Percentiles rank a stretch among this genome's conserved stretches.
These are phyloP conservation scores for Patella caerulea DNA, from an alignment of 2,888 invertebrate species.

Conservation along the genomic window DNA sequence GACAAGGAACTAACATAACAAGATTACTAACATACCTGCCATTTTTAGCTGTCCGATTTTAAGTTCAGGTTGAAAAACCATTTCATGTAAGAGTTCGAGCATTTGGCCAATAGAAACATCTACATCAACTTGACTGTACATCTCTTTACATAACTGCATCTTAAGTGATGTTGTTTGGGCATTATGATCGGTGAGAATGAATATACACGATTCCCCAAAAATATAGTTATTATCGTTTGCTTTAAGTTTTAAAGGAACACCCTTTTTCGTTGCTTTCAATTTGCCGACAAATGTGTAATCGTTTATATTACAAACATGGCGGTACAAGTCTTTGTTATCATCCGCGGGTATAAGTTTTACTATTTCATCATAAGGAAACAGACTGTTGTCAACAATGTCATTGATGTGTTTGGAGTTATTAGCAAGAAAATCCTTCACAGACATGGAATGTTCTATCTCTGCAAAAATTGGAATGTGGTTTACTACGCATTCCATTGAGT, in stretches of 20 bases:
- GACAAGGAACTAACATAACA: too few relatives aligned
- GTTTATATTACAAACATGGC: not conserved
- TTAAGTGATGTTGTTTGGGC: not conserved
- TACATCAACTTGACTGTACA: not conserved
- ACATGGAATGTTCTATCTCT: not conserved
- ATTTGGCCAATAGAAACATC: not conserved
- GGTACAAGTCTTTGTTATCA: not conserved
- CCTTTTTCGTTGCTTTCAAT: not conserved
- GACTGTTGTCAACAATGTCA: not conserved
- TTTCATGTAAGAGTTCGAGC: too few relatives aligned
- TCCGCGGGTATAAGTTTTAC: not conserved
- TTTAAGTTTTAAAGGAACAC: not conserved
- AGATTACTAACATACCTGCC: too few relatives aligned
- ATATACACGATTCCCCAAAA: not conserved
- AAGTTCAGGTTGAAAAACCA: too few relatives aligned
- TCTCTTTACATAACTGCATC: not conserved
- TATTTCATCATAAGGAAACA: not conserved
- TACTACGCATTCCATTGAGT: not conserved
- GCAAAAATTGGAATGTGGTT: constrained; percentile 2
- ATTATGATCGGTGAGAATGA: not conserved
- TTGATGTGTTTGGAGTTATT: not conserved
- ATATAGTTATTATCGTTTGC: not conserved
- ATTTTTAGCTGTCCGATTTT: too few relatives aligned
- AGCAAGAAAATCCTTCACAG: not conserved
- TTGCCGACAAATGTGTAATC: not conserved